Evolutionary conservation across 2,888 invertebrate species (phyloP).

Genomic region (Caenorhabditis sinica): DNA sequence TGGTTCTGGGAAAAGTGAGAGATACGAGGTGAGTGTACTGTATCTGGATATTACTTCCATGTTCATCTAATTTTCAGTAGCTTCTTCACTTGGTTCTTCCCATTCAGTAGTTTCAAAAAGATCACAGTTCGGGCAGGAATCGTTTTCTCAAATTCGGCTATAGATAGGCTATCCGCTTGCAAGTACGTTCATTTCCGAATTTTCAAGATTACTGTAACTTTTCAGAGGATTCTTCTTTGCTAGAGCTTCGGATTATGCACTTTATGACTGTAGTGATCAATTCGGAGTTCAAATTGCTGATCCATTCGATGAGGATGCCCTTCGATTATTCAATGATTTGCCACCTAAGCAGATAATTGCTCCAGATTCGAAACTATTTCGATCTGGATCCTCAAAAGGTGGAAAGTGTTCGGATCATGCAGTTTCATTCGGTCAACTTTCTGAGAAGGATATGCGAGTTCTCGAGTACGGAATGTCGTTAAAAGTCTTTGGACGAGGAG

Average conservation of each 20-base stretch:
- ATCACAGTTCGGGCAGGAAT: slow-evolving; percentile 50
- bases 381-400: slow-evolving; percentile 4
- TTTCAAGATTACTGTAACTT: not conserved
- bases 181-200: slow-evolving; percentile 27
- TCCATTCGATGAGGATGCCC: slow-evolving; percentile 61
- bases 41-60: not conserved
- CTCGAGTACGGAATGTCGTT: slow-evolving; percentile 59
- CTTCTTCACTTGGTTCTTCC: slow-evolving; percentile 54
- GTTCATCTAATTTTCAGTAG: slow-evolving; percentile 19
- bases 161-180: slow-evolving; percentile 50
- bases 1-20: slow-evolving; percentile 52
- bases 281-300: slow-evolving; percentile 35
- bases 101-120: slow-evolving; percentile 45
- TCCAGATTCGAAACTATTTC: slow-evolving; percentile 42
- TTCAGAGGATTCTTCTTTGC: slow-evolving; percentile 62
- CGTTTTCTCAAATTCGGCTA: slow-evolving; percentile 55
- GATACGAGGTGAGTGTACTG: slow-evolving; percentile 33
- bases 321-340: slow-evolving; percentile 53
- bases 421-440: slow-evolving; percentile 57
- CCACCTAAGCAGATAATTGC: slow-evolving; percentile 50
- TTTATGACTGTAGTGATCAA: slow-evolving; percentile 52
- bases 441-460: slow-evolving; percentile 64
- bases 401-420: slow-evolving; percentile 63
- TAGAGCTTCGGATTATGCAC: slow-evolving; percentile 49
- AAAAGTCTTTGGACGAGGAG: slow-evolving; percentile 60